These are phyloP conservation scores for Aricia agestis DNA, from an alignment of 1,140 invertebrate species.

Conservation along the genomic window DNA sequence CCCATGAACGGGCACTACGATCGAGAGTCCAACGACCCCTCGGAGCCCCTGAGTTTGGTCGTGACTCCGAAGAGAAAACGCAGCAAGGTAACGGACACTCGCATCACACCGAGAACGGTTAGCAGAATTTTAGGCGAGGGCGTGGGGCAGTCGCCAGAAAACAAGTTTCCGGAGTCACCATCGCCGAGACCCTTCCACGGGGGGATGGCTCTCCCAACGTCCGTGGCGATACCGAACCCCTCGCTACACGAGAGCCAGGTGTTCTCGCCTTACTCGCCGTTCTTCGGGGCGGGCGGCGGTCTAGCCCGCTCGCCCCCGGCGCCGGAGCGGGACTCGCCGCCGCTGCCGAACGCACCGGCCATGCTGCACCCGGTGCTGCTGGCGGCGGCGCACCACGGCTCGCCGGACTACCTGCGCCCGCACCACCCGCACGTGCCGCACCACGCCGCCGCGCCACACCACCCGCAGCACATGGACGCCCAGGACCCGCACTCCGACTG, in stretches of 20 bases:
- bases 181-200: slow-evolving; percentile 87
- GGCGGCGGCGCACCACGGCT: slow-evolving; percentile 86
- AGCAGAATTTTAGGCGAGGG: slow-evolving; percentile 90
- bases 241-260: slow-evolving; percentile 96
- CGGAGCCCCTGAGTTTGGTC: slow-evolving; percentile 94
- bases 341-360: slow-evolving; percentile 86
- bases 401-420: slow-evolving; percentile 81
- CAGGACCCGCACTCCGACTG: slow-evolving; percentile 90
- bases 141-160: slow-evolving; percentile 80
- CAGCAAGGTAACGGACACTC: slow-evolving; percentile 97
- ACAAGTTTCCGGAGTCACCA: slow-evolving; percentile 78
- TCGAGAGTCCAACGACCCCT: slow-evolving; percentile 87
- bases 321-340: slow-evolving; percentile 85
- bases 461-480: slow-evolving; percentile 83
- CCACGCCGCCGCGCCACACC: slow-evolving; percentile 68
- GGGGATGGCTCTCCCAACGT: slow-evolving; percentile 91
- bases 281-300: slow-evolving; percentile 81
- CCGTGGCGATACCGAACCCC: slow-evolving; percentile 97
- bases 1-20: slow-evolving; percentile 83
- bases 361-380: slow-evolving; percentile 87
- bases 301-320: slow-evolving; percentile 78
- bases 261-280: slow-evolving; percentile 92
- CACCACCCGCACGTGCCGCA: slow-evolving; percentile 67
- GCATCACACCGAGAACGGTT: slow-evolving; percentile 94
- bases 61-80: slow-evolving; percentile 96